Conservation (phyloP, 1,140 invertebrate species). For the Caenorhabditis inopinata region DNA sequence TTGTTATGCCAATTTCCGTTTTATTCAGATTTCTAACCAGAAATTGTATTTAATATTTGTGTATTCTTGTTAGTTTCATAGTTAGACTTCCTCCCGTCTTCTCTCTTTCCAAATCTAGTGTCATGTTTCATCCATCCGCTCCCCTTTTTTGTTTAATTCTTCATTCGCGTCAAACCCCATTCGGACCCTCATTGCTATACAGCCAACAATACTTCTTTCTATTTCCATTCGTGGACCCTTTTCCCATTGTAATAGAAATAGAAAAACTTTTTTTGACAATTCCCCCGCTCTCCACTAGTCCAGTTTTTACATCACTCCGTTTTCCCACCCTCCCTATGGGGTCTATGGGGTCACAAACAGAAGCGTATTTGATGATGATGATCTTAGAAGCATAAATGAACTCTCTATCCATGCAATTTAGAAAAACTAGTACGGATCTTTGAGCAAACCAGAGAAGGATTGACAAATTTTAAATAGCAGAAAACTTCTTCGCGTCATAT, state of each 20-base stretch:
- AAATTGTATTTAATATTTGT: no score
- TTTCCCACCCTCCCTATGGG: no score
- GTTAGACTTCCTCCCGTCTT: neutral
- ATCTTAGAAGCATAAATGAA: constrained; percentile 6
- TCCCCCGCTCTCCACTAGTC: neutral
- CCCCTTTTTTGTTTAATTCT: neutral
- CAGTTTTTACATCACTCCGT: neutral
- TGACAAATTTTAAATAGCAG: neutral
- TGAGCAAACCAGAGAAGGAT: neutral
- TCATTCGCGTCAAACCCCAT: no score
- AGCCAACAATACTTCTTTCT: neutral
- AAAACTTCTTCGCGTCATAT: neutral
- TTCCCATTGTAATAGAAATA: neutral
- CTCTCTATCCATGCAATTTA: neutral
- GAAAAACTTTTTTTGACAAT: neutral
- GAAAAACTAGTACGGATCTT: neutral
- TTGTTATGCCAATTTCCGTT: no score
- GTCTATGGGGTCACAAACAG: neutral
- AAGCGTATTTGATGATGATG: constrained; percentile 6
- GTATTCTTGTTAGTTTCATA: neutral
- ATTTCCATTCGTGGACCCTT: neutral
- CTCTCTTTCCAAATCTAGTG: neutral
- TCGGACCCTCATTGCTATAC: neutral
- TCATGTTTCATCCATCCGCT: constrained; percentile 3
- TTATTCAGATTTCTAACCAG: no score